Evolutionary conservation across 2,797 vertebrate genomes (phyloP).

Genomic region (Cyprinella venusta): DNA sequence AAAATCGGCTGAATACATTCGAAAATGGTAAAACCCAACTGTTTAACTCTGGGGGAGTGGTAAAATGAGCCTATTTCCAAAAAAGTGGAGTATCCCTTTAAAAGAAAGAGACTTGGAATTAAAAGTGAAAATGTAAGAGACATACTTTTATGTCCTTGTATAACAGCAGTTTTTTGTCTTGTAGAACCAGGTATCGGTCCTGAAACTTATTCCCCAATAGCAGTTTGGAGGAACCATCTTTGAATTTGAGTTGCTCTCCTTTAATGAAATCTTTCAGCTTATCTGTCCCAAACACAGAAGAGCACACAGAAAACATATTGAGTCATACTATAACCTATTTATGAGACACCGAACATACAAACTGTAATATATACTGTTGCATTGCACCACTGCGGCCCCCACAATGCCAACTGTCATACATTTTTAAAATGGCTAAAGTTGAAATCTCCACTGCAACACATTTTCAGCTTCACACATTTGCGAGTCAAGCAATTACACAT

Average conservation of each 20-base stretch:
- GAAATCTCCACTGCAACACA: constrained; percentile 8
- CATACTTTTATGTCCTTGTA: constrained; percentile 94
- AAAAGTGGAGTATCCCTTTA: no score
- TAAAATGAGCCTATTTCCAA: no score
- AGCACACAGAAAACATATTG: constrained; percentile 1
- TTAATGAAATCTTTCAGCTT: constrained; percentile 71
- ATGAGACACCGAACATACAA: constrained; percentile 12
- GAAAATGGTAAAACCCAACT: no score
- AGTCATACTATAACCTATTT: constrained; percentile 1
- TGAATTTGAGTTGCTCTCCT: constrained; percentile 88
- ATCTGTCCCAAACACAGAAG: constrained; percentile 45
- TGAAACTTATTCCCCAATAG: constrained; percentile 93
- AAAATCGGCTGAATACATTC: no score
- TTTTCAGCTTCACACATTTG: constrained; percentile 24
- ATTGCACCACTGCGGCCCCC: neutral
- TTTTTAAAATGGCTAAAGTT: constrained; percentile 27
- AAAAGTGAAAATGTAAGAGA: neutral
- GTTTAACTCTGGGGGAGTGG: no score
- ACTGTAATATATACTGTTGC: neutral
- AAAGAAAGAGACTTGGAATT: neutral
- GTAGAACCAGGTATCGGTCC: constrained; percentile 88
- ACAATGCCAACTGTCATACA: constrained; percentile 6
- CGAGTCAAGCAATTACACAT: constrained; percentile 16
- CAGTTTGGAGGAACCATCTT: constrained; percentile 89
- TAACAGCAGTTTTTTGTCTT: constrained; percentile 84